Evolutionary conservation across 2,888 invertebrate genomes (phyloP), one percentile per base, ranked within the genome.

Genomic region (Drosophila kuntzei): DNA sequence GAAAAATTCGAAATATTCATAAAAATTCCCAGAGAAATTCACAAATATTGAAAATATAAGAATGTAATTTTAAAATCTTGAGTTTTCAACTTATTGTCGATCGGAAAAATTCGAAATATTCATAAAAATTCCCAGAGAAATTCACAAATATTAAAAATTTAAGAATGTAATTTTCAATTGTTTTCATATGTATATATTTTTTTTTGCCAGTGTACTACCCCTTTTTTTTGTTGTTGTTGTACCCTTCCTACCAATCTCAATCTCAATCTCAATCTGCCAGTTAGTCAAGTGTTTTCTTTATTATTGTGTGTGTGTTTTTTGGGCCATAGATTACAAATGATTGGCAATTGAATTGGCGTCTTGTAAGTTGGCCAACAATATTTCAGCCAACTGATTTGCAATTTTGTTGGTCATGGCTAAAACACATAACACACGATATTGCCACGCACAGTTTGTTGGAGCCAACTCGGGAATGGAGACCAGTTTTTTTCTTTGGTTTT

Each of bases 311-410:
- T 27, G 7, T 27, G 34, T 12, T 25, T 20, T 14, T 27, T 29
- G 59, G 37, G 25, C 55, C 43, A 43, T 16, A 39, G 51, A 14
- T 43, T 43, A 22, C 54, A 44, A 55, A 22, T 44, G n/a, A 46
- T 57, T 62, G 61, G 61, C 39, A 63, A 63, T 68, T 58, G 49
- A 36, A 55, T 60, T 58, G 57, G 25, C 53, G 64, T 57, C 53
- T 60, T 22, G 51, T 53, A 70, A 70, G 58, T 80, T 80, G 66
- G 58, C 55, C 74, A 79, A 79, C 59, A 79, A 79, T 55, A 44
- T 36, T 58, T 8, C n/a, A 12, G 16, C 22, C 11, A 20, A 34
- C 44, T 59, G 51, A 59, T 59, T 65, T 57, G 70, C 58, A 39
- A 58, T 39, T 53, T 70, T 67, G 58, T 67, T 71, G 73, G 63